Percentiles rank a stretch among this genome's conserved stretches.
Evolutionary conservation across 2,888 invertebrate genomes (phyloP).

Genomic region (Arenicola marina): DNA sequence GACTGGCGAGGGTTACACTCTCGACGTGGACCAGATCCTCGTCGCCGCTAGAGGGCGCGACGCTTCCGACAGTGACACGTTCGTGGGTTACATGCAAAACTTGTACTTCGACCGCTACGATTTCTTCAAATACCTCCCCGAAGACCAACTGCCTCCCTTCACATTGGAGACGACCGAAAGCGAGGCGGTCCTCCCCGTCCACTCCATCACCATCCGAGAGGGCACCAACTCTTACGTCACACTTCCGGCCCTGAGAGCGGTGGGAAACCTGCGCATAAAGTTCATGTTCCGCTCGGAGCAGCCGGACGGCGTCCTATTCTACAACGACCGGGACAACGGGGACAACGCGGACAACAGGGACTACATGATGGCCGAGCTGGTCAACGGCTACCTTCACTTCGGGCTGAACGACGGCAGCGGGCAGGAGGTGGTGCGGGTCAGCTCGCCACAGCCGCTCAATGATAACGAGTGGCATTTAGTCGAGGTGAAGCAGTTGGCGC

Average conservation of each 20-base stretch:
- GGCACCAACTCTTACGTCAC: conserved; percentile 14
- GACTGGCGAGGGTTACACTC: conserved; percentile 26
- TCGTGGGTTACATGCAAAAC: conserved; percentile 35
- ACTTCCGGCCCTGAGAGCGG: conserved; percentile 25
- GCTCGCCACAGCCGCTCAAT: conserved; percentile 3
- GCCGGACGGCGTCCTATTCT: conserved; percentile 45
- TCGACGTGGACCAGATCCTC: conserved; percentile 27
- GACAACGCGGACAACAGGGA: conserved; percentile 32
- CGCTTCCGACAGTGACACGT: conserved; percentile 6
- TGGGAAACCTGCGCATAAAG: conserved; percentile 29
- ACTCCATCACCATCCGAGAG: conserved; percentile 23
- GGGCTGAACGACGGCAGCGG: conserved; percentile 46
- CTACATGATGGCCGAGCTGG: conserved; percentile 30
- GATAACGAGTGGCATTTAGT: conserved; percentile 29
- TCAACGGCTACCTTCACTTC: conserved; percentile 46
- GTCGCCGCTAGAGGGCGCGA: conserved; percentile 11
- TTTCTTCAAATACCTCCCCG: conserved; percentile 17
- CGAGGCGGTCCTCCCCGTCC: conserved; percentile 5
- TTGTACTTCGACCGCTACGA: conserved; percentile 26
- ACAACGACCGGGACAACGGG: conserved; percentile 34
- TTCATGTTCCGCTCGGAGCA: conserved; percentile 53
- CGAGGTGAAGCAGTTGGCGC: conserved; percentile 14
- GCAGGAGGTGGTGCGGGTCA: conserved; percentile 3
- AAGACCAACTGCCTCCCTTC: not conserved
- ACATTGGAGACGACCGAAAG: not conserved